These are phyloP conservation scores for Polia nebulosa DNA, from an alignment of 2,888 invertebrate species.

Conservation along the genomic window DNA sequence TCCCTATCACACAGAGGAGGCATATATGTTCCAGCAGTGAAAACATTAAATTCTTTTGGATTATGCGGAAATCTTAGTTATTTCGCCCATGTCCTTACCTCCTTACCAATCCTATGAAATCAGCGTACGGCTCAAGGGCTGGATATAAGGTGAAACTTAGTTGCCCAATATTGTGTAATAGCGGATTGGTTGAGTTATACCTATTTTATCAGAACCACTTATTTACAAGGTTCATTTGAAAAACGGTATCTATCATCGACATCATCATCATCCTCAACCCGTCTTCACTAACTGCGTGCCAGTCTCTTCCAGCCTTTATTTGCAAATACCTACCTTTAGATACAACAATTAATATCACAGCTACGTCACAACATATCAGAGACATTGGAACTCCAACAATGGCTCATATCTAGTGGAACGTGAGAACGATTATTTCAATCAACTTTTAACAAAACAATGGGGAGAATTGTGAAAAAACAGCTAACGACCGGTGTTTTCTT, in stretches of 20 bases:
- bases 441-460: conserved; percentile 80
- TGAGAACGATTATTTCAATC: conserved; percentile 82
- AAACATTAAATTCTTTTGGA: no score
- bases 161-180: not conserved
- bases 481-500: conserved; percentile 77
- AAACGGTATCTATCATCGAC: no score
- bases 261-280: not conserved
- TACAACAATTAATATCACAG: conserved; percentile 28
- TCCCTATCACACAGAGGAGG: no score
- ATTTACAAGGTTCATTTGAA: not conserved
- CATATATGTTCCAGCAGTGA: no score
- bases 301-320: not conserved
- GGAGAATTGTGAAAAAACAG: conserved; percentile 79
- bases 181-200: not conserved
- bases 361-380: conserved; percentile 40
- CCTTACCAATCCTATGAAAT: not conserved
- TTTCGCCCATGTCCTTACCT: no score
- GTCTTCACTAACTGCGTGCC: not conserved
- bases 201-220: not conserved
- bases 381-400: conserved; percentile 62
- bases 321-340: conserved; percentile 3
- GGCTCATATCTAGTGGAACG: conserved; percentile 77
- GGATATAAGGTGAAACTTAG: no score
- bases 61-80: no score
- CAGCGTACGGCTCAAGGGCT: no score